These are phyloP conservation scores for Drosophila paranaensis DNA, from an alignment of 2,888 invertebrate genomes.

Conservation along the genomic window DNA sequence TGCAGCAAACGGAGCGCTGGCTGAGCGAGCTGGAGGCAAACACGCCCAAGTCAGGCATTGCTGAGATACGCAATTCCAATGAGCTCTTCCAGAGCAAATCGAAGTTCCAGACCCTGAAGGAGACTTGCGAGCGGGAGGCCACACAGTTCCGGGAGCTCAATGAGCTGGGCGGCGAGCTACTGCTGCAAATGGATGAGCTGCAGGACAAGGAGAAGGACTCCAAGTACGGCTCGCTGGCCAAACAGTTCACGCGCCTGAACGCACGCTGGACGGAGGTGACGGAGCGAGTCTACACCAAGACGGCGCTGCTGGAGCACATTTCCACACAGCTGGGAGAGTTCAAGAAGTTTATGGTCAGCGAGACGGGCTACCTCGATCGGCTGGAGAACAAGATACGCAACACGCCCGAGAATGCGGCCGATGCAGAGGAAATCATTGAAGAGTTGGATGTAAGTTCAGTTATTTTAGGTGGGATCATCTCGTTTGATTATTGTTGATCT, in stretches of 20 bases:
- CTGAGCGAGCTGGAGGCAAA: constrained; percentile 87
- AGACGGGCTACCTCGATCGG: constrained; percentile 91
- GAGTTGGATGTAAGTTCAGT: constrained; percentile 92
- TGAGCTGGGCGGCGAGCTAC: constrained; percentile 89
- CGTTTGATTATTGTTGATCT: not conserved
- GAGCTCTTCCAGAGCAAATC: constrained; percentile 90
- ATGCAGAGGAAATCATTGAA: constrained; percentile 96
- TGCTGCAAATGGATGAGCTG: constrained; percentile 86
- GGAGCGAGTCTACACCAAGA: constrained; percentile 89
- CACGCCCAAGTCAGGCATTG: constrained; percentile 87
- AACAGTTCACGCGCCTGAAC: constrained; percentile 89
- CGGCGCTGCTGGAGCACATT: constrained; percentile 89
- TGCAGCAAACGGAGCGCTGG: constrained; percentile 86
- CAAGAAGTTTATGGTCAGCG: constrained; percentile 90
- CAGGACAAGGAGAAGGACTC: constrained; percentile 73
- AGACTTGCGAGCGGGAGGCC: constrained; percentile 89
- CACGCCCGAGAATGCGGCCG: constrained; percentile 89
- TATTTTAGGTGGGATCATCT: constrained; percentile 88
- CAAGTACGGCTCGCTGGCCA: constrained; percentile 87
- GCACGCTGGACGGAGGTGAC: constrained; percentile 90
- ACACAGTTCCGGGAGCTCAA: constrained; percentile 89
- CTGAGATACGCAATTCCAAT: constrained; percentile 87
- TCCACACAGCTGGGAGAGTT: constrained; percentile 92
- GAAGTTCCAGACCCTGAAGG: constrained; percentile 89
- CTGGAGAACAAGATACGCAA: constrained; percentile 91